phyloP scores from a whole-genome alignment of 2,888 invertebrate species.

The Steinernema scapterisci region DNA sequence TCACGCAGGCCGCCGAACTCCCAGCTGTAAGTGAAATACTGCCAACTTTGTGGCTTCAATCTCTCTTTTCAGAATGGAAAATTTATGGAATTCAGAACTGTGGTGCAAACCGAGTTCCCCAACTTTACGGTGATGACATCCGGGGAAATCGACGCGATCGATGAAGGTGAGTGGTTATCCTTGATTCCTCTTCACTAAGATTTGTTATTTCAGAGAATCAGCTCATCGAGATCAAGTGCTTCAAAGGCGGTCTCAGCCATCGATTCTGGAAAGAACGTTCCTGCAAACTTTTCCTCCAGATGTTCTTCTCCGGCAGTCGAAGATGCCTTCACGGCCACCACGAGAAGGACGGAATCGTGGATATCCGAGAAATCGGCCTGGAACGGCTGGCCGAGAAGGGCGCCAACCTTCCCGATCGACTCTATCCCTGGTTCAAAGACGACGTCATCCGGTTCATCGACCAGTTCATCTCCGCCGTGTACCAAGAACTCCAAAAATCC shows the following conservation, averaged over 20 bases:
- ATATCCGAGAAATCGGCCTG: conserved; percentile 17
- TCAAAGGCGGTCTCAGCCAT: not conserved
- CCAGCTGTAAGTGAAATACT: not conserved
- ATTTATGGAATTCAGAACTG: conserved; percentile 9
- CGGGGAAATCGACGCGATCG: conserved; percentile 24
- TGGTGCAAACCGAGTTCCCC: conserved; percentile 5
- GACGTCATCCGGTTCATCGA: conserved; percentile 22
- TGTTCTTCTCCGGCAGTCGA: conserved; percentile 27
- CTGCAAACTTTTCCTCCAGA: conserved; percentile 26
- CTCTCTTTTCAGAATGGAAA: not conserved
- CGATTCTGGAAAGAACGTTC: conserved; percentile 28
- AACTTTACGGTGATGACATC: not conserved
- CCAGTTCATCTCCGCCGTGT: not conserved
- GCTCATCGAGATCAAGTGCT: conserved; percentile 21
- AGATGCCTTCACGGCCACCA: conserved; percentile 1
- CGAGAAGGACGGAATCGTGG: not conserved
- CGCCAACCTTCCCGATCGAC: conserved; percentile 9
- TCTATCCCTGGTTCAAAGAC: conserved; percentile 20
- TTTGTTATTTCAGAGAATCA: not conserved
- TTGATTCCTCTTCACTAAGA: not conserved
- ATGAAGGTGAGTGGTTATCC: not conserved
- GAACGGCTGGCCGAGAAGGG: conserved; percentile 12
- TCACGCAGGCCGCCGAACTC: not conserved
- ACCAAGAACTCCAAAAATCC: not conserved
- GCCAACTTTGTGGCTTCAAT: not conserved